phyloP scores from a whole-genome alignment of 2,888 invertebrate species.

The Mellilla xanthometata region DNA sequence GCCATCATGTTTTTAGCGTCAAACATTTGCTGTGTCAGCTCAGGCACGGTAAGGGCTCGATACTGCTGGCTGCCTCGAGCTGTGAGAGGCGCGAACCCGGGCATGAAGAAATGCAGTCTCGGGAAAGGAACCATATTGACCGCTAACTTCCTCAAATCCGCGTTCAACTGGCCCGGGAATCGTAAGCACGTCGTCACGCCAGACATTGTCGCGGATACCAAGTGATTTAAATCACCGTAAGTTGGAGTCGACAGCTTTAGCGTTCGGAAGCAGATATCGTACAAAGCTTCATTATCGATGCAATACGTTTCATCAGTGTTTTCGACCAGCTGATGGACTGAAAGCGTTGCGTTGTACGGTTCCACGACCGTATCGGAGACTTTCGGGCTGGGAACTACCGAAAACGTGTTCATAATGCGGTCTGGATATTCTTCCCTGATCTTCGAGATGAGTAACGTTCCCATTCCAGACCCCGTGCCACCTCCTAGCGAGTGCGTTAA shows the following conservation, averaged over 20 bases:
- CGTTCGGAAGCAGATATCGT: constrained; percentile 90
- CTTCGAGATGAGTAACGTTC: constrained; percentile 86
- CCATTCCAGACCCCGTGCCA: constrained; percentile 90
- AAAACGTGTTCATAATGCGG: constrained; percentile 87
- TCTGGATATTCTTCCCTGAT: constrained; percentile 89
- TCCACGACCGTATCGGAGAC: constrained; percentile 87
- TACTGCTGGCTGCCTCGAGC: constrained; percentile 94
- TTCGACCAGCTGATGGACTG: constrained; percentile 86
- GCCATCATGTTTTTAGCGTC: constrained; percentile 98
- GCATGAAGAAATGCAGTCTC: constrained; percentile 81
- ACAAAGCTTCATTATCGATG: constrained; percentile 90
- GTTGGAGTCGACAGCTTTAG: constrained; percentile 89
- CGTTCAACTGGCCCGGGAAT: constrained; percentile 81
- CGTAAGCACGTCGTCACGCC: constrained; percentile 71
- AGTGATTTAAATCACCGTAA: constrained; percentile 88
- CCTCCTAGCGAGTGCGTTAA: constrained; percentile 87
- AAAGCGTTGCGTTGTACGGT: constrained; percentile 87
- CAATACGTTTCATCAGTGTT: constrained; percentile 86
- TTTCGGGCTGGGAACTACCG: constrained; percentile 88
- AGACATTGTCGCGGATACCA: constrained; percentile 70
- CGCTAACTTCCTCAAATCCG: constrained; percentile 85
- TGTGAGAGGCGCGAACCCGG: constrained; percentile 85
- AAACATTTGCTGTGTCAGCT: constrained; percentile 94
- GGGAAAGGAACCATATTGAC: constrained; percentile 89
- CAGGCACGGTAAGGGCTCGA: constrained; percentile 92